Evolutionary conservation across 2,888 invertebrate genomes (phyloP).

Genomic region (Hoplodrina blanda): DNA sequence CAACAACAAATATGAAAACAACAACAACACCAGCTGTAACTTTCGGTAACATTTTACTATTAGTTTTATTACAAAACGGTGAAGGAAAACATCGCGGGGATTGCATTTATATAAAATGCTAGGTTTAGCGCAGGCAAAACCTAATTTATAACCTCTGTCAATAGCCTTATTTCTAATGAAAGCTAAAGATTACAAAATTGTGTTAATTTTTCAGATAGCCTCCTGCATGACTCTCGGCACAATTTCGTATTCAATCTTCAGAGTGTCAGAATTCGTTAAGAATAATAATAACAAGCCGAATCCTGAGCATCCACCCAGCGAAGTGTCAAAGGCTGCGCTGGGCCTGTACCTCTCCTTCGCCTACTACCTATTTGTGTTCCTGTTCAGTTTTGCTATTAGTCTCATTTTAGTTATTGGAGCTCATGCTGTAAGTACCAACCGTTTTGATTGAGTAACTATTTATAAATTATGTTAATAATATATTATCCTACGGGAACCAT

Average conservation of each 20-base stretch:
- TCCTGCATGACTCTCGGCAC: conserved; percentile 70
- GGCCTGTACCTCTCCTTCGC: conserved; percentile 81
- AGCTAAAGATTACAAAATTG: neutral
- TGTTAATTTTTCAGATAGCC: conserved; percentile 71
- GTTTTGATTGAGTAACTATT: neutral
- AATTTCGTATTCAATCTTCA: conserved; percentile 75
- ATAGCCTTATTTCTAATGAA: neutral
- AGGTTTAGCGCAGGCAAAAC: no score
- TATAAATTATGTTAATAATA: no score
- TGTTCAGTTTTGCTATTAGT: conserved; percentile 77
- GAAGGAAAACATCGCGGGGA: no score
- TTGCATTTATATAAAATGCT: no score
- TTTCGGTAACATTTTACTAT: no score
- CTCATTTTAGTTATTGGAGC: conserved; percentile 79
- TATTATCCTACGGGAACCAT: no score
- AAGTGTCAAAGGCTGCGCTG: conserved; percentile 70
- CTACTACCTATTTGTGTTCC: conserved; percentile 77
- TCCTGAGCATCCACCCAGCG: conserved; percentile 72
- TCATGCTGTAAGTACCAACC: conserved; percentile 75
- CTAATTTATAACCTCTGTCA: no score
- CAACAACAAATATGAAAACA: no score
- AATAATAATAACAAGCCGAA: conserved; percentile 65
- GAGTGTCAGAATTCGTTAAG: conserved; percentile 72
- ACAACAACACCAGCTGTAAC: no score
- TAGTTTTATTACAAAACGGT: no score